Evolutionary conservation across 2,888 invertebrate species (phyloP).

Genomic region (Scrobipalpa atriplicella): DNA sequence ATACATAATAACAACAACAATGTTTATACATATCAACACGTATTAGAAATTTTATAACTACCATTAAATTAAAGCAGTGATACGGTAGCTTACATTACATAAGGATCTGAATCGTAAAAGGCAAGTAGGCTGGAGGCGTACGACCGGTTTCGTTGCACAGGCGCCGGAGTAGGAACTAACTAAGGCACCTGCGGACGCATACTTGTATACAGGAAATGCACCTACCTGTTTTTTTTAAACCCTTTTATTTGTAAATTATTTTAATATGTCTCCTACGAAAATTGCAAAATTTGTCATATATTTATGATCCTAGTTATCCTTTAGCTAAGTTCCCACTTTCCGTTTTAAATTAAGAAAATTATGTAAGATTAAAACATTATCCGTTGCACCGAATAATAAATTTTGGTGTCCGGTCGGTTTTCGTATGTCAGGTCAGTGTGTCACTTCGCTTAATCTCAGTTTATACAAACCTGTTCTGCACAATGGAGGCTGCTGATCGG

Average conservation of each 20-base stretch:
- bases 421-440: slow-evolving; percentile 9
- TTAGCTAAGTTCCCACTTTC: background rate
- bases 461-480: background rate
- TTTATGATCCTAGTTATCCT: no score
- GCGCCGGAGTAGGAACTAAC: background rate
- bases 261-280: no score
- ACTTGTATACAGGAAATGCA: background rate
- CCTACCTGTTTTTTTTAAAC: no score
- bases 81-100: slow-evolving; percentile 45
- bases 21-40: slow-evolving; percentile 35
- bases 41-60: slow-evolving; percentile 48
- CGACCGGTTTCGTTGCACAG: slow-evolving; percentile 24
- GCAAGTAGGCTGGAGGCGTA: slow-evolving; percentile 22
- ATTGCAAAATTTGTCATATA: no score
- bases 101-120: slow-evolving; percentile 36
- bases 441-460: background rate
- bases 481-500: background rate
- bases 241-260: no score
- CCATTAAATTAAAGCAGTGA: slow-evolving; percentile 44
- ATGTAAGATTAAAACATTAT: slow-evolving; percentile 1
- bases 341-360: background rate
- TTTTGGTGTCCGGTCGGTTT: slow-evolving; percentile 2
- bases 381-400: slow-evolving; percentile 8
- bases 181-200: background rate
- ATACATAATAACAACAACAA: slow-evolving; percentile 42